Evolutionary conservation across 1,140 invertebrate species (phyloP), one percentile per base, ranked within the genome.

Genomic region (Drosophila pandora): DNA sequence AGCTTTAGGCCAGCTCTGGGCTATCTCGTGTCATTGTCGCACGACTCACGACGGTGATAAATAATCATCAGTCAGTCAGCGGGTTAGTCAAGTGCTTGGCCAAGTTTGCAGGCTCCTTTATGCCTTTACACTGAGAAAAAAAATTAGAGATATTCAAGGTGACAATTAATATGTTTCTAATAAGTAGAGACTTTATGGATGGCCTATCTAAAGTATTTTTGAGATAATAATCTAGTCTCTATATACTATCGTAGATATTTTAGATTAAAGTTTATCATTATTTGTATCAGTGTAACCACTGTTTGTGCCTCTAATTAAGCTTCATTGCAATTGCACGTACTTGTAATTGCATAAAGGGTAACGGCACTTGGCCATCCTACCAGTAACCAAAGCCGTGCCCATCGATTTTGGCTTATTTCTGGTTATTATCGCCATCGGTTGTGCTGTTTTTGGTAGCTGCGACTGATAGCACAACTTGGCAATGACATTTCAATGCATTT

Each of bases 401-500:
- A 80, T 84, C 68, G 62, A 68, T 63, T 58, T 32, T 32, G 47
- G 49, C 48, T 50, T 52, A 73, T 48, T 71, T 45, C 47, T 67
- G 60, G 75, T 84, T 84, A 76, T 79, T 82, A 82, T 82, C 79
- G 75, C 76, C 72, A 79, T 77, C 75, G 71, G 41, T 13, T 21
- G 53, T 22, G 48, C 76, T 69, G 55, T 62, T 76, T 88, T 89
- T 81, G 79, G 60, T 70, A 67, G 57, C 53, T 54, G 30, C 54
- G 43, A 75, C 58, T 70, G 83, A 88, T 87, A 88, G 79, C 85
- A 78, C 67, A 70, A 70, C 74, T 81, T 85, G 84, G 80, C 87
- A 90, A 90, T 90, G 87, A 90, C 87, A 90, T 90, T 90, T 90
- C 87, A 90, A 90, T 90, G 87, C 87, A 90, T 90, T 90, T 90